phyloP scores from a whole-genome alignment of 2,888 invertebrate genomes.

The Arge pagana region DNA sequence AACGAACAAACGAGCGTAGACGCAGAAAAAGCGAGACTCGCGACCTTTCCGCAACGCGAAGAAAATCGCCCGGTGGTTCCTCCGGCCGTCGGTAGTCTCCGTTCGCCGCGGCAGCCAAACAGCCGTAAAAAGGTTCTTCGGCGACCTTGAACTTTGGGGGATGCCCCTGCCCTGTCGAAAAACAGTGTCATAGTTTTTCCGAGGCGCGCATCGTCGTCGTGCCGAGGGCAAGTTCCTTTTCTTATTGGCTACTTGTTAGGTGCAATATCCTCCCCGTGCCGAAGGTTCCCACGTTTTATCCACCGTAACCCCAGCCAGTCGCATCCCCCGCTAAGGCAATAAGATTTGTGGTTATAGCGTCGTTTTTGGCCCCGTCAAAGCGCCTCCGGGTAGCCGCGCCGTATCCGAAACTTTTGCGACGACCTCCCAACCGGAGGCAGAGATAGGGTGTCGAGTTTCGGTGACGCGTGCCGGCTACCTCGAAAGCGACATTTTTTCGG shows the following conservation, averaged over 20 bases:
- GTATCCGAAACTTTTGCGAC: no score
- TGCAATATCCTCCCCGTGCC: conserved; percentile 32
- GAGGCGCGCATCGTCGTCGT: conserved; percentile 37
- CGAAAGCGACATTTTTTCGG: no score
- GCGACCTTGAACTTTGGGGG: conserved; percentile 54
- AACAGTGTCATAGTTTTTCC: conserved; percentile 56
- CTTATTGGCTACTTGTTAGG: conserved; percentile 57
- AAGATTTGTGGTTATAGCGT: conserved; percentile 55
- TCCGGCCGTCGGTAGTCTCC: conserved; percentile 43
- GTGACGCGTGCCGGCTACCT: no score
- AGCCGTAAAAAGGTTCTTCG: conserved; percentile 45
- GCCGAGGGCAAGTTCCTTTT: conserved; percentile 47
- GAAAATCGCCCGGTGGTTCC: conserved; percentile 32
- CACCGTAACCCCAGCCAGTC: neutral
- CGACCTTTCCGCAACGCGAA: neutral
- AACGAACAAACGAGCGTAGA: no score
- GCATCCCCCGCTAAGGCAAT: conserved; percentile 25
- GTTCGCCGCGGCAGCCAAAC: conserved; percentile 35
- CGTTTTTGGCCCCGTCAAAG: conserved; percentile 46
- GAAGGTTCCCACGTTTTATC: conserved; percentile 4
- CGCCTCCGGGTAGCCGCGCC: no score
- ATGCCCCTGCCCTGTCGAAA: conserved; percentile 50
- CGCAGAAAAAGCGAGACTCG: no score
- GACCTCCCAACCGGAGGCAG: no score
- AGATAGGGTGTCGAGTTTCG: no score